Percentiles rank a stretch among this genome's conserved stretches.
These are phyloP conservation scores for Avahi laniger DNA, from an alignment of 2,797 vertebrate species.

Conservation along the genomic window DNA sequence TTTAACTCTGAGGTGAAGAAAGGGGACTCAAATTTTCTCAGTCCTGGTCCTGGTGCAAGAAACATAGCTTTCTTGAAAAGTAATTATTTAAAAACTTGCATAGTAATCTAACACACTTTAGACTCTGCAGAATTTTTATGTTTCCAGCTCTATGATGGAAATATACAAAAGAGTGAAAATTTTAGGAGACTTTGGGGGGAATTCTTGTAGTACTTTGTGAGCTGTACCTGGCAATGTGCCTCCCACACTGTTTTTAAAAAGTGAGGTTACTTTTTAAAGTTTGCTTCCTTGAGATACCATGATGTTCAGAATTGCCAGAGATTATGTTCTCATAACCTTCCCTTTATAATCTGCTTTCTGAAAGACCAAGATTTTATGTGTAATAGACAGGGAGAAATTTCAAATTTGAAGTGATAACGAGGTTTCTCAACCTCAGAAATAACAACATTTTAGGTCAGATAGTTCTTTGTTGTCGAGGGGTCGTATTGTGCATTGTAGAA, in stretches of 20 bases:
- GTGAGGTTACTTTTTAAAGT: neutral
- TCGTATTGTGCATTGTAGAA: rapidly evolving
- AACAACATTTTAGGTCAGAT: neutral
- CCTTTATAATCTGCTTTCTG: neutral
- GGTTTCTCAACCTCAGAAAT: neutral
- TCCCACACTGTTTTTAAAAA: neutral
- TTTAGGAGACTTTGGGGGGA: neutral
- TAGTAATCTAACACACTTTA: neutral
- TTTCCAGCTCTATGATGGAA: neutral
- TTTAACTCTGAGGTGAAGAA: neutral
- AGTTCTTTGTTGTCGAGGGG: neutral
- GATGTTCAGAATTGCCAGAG: neutral
- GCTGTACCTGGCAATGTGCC: neutral
- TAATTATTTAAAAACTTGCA: neutral
- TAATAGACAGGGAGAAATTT: neutral
- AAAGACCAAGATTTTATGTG: neutral
- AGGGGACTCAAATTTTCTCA: neutral
- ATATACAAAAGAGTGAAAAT: neutral
- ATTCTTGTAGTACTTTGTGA: neutral
- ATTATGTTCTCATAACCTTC: neutral
- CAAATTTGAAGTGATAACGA: neutral
- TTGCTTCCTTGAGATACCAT: neutral
- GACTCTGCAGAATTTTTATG: neutral
- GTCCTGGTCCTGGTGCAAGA: neutral
- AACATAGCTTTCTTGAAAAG: neutral